Conservation (phyloP, 2,113 vertebrate genomes). For the Limnothrissa miodon region DNA sequence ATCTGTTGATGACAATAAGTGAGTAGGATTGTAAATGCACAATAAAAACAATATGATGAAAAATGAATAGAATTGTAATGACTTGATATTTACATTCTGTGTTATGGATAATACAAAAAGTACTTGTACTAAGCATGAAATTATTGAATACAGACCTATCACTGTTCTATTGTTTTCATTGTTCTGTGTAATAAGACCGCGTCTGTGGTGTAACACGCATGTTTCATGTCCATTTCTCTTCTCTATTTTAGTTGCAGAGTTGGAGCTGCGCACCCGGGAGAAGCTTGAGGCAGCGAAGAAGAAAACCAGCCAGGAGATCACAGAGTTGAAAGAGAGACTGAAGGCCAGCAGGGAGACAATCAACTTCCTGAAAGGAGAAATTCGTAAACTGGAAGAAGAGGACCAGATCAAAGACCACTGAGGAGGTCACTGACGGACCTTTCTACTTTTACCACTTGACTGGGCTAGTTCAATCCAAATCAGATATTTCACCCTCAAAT, state of each 20-base stretch:
- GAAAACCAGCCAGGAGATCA: conserved; percentile 95
- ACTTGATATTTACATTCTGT: too few relatives aligned
- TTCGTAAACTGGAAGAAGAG: conserved; percentile 94
- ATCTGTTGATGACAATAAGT: too few relatives aligned
- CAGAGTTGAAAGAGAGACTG: conserved; percentile 94
- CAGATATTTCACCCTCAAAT: background rate
- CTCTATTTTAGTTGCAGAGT: conserved; percentile 80
- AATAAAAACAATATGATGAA: too few relatives aligned
- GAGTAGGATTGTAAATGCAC: too few relatives aligned
- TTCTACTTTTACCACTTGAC: background rate
- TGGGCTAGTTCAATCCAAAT: background rate
- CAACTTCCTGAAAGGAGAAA: conserved; percentile 94
- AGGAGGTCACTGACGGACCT: background rate
- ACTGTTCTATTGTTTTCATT: too few relatives aligned
- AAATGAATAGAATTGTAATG: too few relatives aligned
- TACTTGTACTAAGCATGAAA: too few relatives aligned
- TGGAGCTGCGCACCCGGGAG: conserved; percentile 92
- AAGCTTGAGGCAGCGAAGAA: conserved; percentile 94
- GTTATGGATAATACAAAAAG: too few relatives aligned
- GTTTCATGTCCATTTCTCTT: background rate
- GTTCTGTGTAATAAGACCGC: too few relatives aligned
- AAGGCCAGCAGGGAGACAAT: conserved; percentile 98
- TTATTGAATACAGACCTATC: too few relatives aligned
- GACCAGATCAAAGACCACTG: conserved; percentile 94
- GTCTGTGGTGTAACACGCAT: background rate